These are phyloP conservation scores for Pedionomus torquatus DNA, from an alignment of 2,113 vertebrate genomes.

Conservation along the genomic window DNA sequence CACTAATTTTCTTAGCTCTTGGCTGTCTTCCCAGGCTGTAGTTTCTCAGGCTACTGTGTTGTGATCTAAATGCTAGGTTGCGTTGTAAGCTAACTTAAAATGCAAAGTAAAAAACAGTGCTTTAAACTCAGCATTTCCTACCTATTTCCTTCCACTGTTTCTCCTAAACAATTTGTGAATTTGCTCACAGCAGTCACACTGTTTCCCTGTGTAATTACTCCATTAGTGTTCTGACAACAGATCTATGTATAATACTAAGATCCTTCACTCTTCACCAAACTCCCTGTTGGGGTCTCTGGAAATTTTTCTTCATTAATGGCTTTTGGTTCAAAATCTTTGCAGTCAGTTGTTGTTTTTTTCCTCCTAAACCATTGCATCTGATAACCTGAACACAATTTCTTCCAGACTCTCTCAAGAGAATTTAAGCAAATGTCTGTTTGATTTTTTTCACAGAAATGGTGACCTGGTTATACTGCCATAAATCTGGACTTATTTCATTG, in stretches of 20 bases:
- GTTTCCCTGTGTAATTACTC: not conserved
- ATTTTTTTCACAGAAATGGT: not conserved
- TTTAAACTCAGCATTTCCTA: not conserved
- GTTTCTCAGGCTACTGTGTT: constrained; percentile 5
- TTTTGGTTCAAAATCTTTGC: not conserved
- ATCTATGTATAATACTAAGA: not conserved
- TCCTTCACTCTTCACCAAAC: not conserved
- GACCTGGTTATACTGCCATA: not conserved
- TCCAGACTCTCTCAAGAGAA: not conserved
- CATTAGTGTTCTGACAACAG: not conserved
- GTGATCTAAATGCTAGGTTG: constrained; percentile 3
- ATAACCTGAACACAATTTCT: not conserved
- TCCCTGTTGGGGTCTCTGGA: not conserved
- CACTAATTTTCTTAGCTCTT: constrained; percentile 52
- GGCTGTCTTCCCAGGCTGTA: constrained; percentile 46
- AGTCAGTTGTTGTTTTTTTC: not conserved
- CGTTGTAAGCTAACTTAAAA: constrained; percentile 1
- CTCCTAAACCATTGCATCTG: not conserved
- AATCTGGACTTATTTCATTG: constrained; percentile 1
- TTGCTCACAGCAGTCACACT: not conserved
- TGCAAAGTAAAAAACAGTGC: not conserved
- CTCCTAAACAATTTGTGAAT: not conserved
- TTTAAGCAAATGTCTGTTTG: not conserved
- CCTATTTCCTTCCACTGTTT: not conserved
- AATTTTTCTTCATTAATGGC: not conserved